Base-by-base conservation (phyloP, 2,888 invertebrate species). In the Aromia moschata region DNA sequence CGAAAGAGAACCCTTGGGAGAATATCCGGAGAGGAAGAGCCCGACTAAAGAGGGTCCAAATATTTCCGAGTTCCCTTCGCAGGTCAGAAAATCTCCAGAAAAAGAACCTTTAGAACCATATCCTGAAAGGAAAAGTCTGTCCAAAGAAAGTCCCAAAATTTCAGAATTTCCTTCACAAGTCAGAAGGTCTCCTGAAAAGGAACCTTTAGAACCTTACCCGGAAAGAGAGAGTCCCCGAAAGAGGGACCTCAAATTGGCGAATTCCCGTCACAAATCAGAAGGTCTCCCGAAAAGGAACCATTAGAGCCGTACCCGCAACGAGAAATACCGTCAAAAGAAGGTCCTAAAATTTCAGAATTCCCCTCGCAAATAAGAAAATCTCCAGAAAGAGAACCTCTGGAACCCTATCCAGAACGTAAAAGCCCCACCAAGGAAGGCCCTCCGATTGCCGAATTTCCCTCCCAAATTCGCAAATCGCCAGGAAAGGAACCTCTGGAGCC, bases 121-220 rank as follows among this genome's bases (percentile, higher is more conserved):
- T 58, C 55, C 44, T 18, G 45, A 56, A 18, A 58, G 20, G 25
- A 7, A 45, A 49, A 58, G 44, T 38, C 58, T 62, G 14, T 30
- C 36, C 11, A 66, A 60, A 52, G 51, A 45, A 15, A 14, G 14
- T 10, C 57, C 55, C 11, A 56, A 38, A 46, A 57, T 61, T 33
- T 40, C 55, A 9, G 69, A 71, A 52, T 67, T 68, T 56, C 69
- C 70, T 20, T 66, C 71, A 7, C 77, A 73, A 49, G 56, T 66
- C 31, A 69, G 70, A 63, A 72, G 62, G 52, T 64, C 65, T 12
- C 70, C 72, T n/a, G 67, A 65, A 58, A 69, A 60, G 45, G 62
- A 67, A 60, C 52, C 69, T 3, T 45, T 64, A 7, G 60, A 60
- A 51, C 52, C 63, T 17, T 64, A 69, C 25, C 67, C 70, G 2